Evolutionary conservation across 2,113 vertebrate species (phyloP).

Genomic region (Solea solea): DNA sequence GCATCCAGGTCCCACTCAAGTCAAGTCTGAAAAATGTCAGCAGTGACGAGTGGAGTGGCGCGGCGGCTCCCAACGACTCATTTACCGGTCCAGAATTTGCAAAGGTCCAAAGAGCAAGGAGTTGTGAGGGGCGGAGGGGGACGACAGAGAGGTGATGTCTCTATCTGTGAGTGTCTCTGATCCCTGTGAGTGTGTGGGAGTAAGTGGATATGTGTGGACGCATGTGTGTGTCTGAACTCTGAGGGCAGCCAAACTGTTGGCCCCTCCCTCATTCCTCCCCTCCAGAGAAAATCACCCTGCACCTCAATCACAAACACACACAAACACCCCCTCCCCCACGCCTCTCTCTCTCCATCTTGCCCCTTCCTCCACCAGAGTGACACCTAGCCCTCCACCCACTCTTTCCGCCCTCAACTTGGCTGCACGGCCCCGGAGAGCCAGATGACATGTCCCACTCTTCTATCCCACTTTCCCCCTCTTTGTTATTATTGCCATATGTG

Average conservation of each 20-base stretch:
- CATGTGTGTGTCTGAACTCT: conserved; percentile 36
- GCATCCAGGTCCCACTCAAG: conserved; percentile 48
- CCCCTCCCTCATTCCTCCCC: conserved; percentile 71
- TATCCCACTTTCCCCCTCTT: conserved; percentile 15
- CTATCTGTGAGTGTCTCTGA: conserved; percentile 58
- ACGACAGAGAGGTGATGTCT: conserved; percentile 50
- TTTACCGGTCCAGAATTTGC: conserved; percentile 5
- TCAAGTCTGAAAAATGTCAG: conserved; percentile 38
- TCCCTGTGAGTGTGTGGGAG: conserved; percentile 42
- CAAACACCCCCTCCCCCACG: conserved; percentile 35
- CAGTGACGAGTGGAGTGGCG: neutral
- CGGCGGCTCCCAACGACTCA: conserved; percentile 4
- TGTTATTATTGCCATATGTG: conserved; percentile 18
- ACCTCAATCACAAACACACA: conserved; percentile 55
- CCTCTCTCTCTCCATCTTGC: conserved; percentile 26
- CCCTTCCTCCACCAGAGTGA: conserved; percentile 55
- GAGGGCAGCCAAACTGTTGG: conserved; percentile 47
- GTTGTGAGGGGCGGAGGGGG: neutral
- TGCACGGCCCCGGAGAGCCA: conserved; percentile 49
- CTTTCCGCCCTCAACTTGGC: conserved; percentile 17
- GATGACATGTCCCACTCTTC: conserved; percentile 50
- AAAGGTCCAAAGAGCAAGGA: conserved; percentile 33
- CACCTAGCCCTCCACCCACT: conserved; percentile 35
- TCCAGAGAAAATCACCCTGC: conserved; percentile 53
- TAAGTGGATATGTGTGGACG: conserved; percentile 29